Evolutionary conservation across 2,888 invertebrate genomes (phyloP), one percentile per base, ranked within the genome.

Genomic region (Brenthis hecate): DNA sequence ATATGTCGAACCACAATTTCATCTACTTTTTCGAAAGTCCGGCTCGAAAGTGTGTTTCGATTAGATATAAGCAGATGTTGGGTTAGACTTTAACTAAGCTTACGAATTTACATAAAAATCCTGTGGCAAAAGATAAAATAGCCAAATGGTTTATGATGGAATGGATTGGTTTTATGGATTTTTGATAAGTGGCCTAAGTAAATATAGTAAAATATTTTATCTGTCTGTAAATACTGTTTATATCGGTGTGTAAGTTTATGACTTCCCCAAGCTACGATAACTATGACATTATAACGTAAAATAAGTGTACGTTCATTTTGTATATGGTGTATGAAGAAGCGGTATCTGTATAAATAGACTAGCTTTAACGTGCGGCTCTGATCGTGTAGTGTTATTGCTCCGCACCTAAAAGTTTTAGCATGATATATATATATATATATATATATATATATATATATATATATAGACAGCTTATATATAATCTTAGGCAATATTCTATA

Each of bases 171-270:
- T 69, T 69, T 63, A 69, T 69, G 57, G 56, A 43, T 43, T 13
- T 6, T 50, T 50, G 66, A 66, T 66, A 66, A 66, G 56, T 66
- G 66, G 32, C 62, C 66, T 69, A 57, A 66, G 55, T 66, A 63
- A 69, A 69, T 69, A 69, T 66, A 56, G 61, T 69, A 69, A 69
- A 66, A 66, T 53, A 50, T 53, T 47, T 68, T 66, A 66, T 66
- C 61, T 51, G 51, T 65, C 28, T 16, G 54, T 58, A 60, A 50
- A 50, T 60, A 5, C 13, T n/a, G 50, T 60, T n/a, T 60, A 14
- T 16, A 32, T 28, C 1, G 50, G 50, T 28, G 50, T 16, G 50
- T 48, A n/a, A 58, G 60, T 60, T 60, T 60, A 60, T 50, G n/a
- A 32, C 28, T 50, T 50, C 60, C 60, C 60, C 16, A 16, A 28